Evolutionary conservation across 2,113 vertebrate genomes (phyloP), one percentile per base, ranked within the genome.

Genomic region (Orcinus orca): DNA sequence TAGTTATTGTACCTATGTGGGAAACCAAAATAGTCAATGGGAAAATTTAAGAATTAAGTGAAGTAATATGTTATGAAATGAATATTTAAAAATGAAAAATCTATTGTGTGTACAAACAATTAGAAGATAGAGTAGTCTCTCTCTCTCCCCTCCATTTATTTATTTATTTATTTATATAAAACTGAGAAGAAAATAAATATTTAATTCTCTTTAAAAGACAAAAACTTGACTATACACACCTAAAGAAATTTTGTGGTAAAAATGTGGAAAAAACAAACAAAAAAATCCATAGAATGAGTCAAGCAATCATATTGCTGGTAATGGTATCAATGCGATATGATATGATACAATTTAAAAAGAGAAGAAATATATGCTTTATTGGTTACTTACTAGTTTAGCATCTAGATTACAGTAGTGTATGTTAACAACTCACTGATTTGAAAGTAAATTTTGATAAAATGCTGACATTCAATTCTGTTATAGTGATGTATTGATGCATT

Each of bases 281-380:
- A 58, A 58, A 58, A 31, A 26, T 23, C 4, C 2, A 4, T 63
- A 65, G 76, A 85, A 85, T 10, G 29, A 79, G 23, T 44, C n/a
- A 5, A 33, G 1, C 38, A n/a, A 79, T 67, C 29, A 58, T 26
- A 67, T 31, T 76, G 5, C 53, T 58, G 14, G 26, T 41, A 65
- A 41, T 58, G 20, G 21, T n/a, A 23, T 68, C 14, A 33, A 9
- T 53, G 15, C 31, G 58, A 38, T 15, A 53, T n/a, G 8, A 18
- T 25, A 68, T 2, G 36, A 41, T 88, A 82, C 67, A 88, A 50
- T 90, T 88, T 21, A 58, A 86, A 38, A 60, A 83, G 20, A 93
- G 14, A 85, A 53, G 14, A 85, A 53, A 70, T 91, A 60, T 38
- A 93, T 95, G 80, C 76, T 96, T 84, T 84, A 60, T 94, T 73